phyloP scores from a whole-genome alignment of 1,140 invertebrate genomes.

The Atta texana region DNA sequence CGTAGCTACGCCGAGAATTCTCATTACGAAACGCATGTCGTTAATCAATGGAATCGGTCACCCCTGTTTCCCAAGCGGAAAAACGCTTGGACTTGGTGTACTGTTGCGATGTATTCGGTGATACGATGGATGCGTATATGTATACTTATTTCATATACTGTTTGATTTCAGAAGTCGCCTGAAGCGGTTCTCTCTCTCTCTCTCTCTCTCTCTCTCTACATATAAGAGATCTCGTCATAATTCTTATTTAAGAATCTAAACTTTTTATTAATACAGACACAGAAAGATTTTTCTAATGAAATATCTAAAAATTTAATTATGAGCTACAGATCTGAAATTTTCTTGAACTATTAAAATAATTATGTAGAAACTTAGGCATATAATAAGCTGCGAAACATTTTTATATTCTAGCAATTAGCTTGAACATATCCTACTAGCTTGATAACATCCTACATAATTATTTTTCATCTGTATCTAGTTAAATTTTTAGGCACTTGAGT shows the following conservation, averaged over 20 bases:
- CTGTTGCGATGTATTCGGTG: background rate
- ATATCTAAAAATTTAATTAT: too few species aligned
- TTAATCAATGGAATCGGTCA: conserved; percentile 58
- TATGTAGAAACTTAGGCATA: too few species aligned
- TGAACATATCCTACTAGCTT: too few species aligned
- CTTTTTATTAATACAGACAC: background rate
- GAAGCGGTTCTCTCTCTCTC: background rate
- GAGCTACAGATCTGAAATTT: too few species aligned
- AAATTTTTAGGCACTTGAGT: too few species aligned
- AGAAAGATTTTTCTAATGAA: too few species aligned
- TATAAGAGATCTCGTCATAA: background rate
- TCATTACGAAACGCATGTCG: conserved; percentile 57
- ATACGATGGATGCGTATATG: background rate
- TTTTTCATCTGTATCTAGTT: too few species aligned
- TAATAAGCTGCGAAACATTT: too few species aligned
- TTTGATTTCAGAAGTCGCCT: background rate
- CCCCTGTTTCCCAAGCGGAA: conserved; percentile 36
- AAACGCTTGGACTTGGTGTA: background rate
- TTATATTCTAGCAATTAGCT: too few species aligned
- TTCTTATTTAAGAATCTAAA: background rate
- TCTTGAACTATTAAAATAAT: too few species aligned
- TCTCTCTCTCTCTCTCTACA: too few species aligned
- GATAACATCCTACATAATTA: too few species aligned
- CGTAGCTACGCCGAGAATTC: conserved; percentile 58
- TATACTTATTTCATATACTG: background rate